Base-by-base conservation (phyloP, 2,113 vertebrate species). In the Sterna hirundo region DNA sequence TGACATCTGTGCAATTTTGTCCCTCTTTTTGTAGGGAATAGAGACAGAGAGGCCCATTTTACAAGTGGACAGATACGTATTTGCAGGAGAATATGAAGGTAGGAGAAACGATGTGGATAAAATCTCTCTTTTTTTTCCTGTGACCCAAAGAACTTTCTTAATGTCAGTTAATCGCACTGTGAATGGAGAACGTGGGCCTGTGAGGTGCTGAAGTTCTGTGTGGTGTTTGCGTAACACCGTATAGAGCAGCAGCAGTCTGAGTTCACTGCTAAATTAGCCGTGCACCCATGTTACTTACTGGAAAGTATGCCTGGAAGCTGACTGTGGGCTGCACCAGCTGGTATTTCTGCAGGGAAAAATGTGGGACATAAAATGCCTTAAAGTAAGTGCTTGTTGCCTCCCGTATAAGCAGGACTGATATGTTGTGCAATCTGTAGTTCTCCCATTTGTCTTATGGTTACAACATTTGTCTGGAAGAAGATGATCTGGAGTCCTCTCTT, bases 21-120 rank as follows among this genome's bases (percentile, higher is more conserved):
- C 47, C 60, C 25, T 96, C 94, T 86, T 97, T 66, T 96, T 93
- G 13, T 86, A 99, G 99, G 99, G 99, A 91, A 99, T 99, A 95
- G 98, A 99, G 96, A 99, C 98, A 57, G 99, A 99, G 72, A 99
- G 98, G 82, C 99, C 99, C 62, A 98, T 99, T 97, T 98, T 99
- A 96, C 99, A 99, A 95, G 97, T 99, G 94, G 99, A 99, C 94
- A 98, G 98, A 62, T 99, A 99, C 11, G 98, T 99, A 40, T 99
- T 99, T 98, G 99, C 99, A 86, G 99, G 99, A 51, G 98, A 99
- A 64, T 99, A 99, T 97, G 99, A 99, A 98, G 99, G 99, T 99
- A 98, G 94, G 98, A 92, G 12, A 62, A 81, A 18, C n/a, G 11
- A 34, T 4, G 6, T 72, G 54, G 62, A 62, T 57, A 16, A 34